Percentiles rank a stretch among this genome's conserved stretches.
These are phyloP conservation scores for Dicranocentrus wangi DNA, from an alignment of 2,888 invertebrate species.

Conservation along the genomic window DNA sequence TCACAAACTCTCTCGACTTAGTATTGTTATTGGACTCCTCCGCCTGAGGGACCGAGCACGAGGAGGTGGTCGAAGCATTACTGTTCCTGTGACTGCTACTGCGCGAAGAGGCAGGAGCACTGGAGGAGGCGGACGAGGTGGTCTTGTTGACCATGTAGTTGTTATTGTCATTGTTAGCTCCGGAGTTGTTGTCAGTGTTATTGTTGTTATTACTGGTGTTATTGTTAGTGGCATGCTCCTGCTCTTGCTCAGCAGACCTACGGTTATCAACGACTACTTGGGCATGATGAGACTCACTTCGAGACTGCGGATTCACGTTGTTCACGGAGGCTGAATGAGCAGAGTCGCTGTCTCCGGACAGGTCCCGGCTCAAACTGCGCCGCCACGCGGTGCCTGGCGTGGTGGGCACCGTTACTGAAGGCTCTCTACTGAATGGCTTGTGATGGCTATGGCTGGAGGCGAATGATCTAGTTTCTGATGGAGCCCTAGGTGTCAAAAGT, in stretches of 20 bases:
- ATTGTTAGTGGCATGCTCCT: background rate
- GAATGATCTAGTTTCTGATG: conserved; percentile 68
- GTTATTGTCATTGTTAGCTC: background rate
- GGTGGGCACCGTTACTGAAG: conserved; percentile 74
- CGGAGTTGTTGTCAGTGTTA: background rate
- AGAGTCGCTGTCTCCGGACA: conserved; percentile 82
- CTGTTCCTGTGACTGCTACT: conserved; percentile 34
- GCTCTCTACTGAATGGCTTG: conserved; percentile 74
- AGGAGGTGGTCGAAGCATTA: conserved; percentile 31
- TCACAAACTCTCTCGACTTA: conserved; percentile 59
- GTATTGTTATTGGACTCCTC: background rate
- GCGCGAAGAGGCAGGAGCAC: conserved; percentile 18
- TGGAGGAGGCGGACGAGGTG: conserved; percentile 39
- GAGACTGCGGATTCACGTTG: conserved; percentile 58
- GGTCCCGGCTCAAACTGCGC: conserved; percentile 81
- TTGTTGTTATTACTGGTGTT: background rate
- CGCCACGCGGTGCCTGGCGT: conserved; percentile 78
- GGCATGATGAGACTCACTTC: conserved; percentile 66
- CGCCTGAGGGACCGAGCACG: conserved; percentile 21
- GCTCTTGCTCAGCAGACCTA: conserved; percentile 17
- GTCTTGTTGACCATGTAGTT: background rate
- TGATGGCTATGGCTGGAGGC: conserved; percentile 30
- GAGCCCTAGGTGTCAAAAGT: conserved; percentile 65
- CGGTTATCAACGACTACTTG: conserved; percentile 28
- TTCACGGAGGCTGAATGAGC: conserved; percentile 75